Conservation (phyloP, 2,797 vertebrate genomes). For the Fringilla coelebs region DNA sequence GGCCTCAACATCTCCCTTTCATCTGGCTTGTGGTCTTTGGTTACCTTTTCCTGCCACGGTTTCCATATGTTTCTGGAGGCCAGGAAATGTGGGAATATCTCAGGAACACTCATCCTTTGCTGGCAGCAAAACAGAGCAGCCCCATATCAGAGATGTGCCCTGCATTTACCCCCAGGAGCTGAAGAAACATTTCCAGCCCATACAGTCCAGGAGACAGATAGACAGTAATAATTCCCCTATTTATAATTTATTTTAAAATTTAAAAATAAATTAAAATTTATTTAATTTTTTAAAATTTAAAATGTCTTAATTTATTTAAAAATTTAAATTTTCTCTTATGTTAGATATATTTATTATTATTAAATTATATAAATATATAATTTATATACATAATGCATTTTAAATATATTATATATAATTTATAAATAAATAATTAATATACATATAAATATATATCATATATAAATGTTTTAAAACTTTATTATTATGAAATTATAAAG, state of each 20-base stretch:
- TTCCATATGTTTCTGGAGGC: background rate
- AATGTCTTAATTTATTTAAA: background rate
- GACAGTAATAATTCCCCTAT: rapidly evolving
- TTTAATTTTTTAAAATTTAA: too few relatives aligned
- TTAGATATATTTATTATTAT: background rate
- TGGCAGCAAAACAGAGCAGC: background rate
- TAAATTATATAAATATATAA: too few relatives aligned
- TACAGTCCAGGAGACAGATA: background rate
- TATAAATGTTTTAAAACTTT: background rate
- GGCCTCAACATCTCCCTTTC: background rate
- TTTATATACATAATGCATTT: too few relatives aligned
- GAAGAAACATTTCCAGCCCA: background rate
- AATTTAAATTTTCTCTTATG: background rate
- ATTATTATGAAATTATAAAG: background rate
- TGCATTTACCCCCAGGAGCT: background rate
- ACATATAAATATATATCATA: too few relatives aligned
- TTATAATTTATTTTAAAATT: background rate
- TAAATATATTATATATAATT: too few relatives aligned
- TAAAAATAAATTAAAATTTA: too few relatives aligned
- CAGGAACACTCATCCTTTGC: background rate
- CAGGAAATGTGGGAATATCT: background rate
- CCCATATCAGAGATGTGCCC: background rate
- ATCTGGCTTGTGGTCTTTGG: background rate
- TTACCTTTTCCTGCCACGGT: background rate
- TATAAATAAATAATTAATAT: too few relatives aligned